Evolutionary conservation across 2,113 vertebrate genomes (phyloP).

Genomic region (Oryzias curvinotus): DNA sequence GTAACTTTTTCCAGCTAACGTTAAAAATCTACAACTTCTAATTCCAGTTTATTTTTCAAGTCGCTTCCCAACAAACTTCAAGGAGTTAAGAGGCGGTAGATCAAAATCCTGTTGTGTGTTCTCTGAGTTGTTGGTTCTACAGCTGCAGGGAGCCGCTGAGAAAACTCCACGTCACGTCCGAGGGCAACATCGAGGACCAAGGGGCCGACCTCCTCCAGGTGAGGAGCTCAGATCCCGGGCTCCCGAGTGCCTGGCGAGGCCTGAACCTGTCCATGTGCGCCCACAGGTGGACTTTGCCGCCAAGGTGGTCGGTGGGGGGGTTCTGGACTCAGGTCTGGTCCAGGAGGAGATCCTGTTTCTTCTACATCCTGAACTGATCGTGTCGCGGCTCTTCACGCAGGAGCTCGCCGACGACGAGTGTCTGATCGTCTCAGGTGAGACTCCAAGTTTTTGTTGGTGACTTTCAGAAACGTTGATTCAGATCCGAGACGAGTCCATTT

Average conservation of each 20-base stretch:
- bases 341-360: conserved; percentile 80
- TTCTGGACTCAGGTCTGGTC: conserved; percentile 69
- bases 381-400: conserved; percentile 76
- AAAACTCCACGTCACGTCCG: conserved; percentile 51
- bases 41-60: too few relatives aligned
- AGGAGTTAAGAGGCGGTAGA: too few relatives aligned
- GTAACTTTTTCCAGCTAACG: too few relatives aligned
- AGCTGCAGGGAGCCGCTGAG: conserved; percentile 49
- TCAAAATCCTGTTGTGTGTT: too few relatives aligned
- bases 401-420: conserved; percentile 65
- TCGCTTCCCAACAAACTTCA: too few relatives aligned
- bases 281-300: conserved; percentile 76
- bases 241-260: neutral
- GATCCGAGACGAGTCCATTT: neutral
- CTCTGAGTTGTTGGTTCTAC: neutral
- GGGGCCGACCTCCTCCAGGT: conserved; percentile 74
- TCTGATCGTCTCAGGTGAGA: conserved; percentile 67
- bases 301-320: conserved; percentile 68
- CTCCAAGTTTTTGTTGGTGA: too few relatives aligned
- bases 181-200: conserved; percentile 64
- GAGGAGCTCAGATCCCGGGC: neutral
- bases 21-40: too few relatives aligned
- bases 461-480: too few relatives aligned
- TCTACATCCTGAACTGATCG: conserved; percentile 75
- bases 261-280: neutral